Base-by-base conservation (phyloP, 2,888 invertebrate genomes). In the Sinhomidia bicolor region DNA sequence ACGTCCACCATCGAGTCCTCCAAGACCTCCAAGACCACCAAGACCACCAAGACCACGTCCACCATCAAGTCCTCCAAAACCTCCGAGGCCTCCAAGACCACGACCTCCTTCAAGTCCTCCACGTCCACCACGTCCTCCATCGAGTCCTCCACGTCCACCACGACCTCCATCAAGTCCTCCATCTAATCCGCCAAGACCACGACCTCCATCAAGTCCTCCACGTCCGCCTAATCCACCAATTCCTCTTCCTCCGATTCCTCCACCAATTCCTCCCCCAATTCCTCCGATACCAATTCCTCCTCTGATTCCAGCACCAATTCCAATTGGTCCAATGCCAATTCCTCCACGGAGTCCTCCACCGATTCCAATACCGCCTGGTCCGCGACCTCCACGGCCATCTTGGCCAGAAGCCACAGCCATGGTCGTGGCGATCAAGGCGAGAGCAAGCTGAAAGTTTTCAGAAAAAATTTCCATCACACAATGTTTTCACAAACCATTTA, bases 381-480 rank as follows among this genome's bases (percentile, higher is more conserved):
- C 76, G 51, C 20, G 7, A n/a, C 78, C 78, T 9, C 78, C 51
- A 29, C 54, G 12, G n/a, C 47, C 47, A 20, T 44, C 47, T 32
- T 84, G 60, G 51, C 57, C 71, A n/a, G 14, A 57, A 10, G 74
- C 74, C 20, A 60, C 41, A 17, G 74, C 84, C 36, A 74, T 26
- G 23, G 47, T 12, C 6, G 54, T 32, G 36, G 84, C 84, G n/a
- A 71, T 4, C 74, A 84, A 82, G 3, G 80, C 80, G 26, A 82
- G 60, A 17, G 71, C 84, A 41, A 84, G 44, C 84, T 84, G 44
- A 57, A 84, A 54, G 54, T 32, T 29, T 78, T 29, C 57, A 79
- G 44, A 79, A 79, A 54, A 3, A 76, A 76, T 20, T 32, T 14
- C n/a, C 23, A 26, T 62, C 9, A 26, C 26, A 26, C 44, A 20